These are phyloP conservation scores for Scaptodrosophila lebanonensis DNA, from an alignment of 1,140 invertebrate genomes.

Conservation along the genomic window DNA sequence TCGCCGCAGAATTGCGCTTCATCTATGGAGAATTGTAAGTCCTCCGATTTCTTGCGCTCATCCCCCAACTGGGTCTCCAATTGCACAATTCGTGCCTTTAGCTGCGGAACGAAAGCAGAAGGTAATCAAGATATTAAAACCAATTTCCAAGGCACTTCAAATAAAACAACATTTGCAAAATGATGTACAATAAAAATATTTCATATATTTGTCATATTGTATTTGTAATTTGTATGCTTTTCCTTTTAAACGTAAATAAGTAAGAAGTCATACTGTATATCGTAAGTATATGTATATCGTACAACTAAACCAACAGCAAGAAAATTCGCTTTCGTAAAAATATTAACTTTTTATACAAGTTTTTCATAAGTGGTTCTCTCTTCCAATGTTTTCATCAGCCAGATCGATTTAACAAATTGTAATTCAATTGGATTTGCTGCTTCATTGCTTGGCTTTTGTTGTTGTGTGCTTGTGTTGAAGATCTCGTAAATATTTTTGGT, in stretches of 20 bases:
- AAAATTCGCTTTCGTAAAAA: constrained; percentile 75
- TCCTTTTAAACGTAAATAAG: too few species aligned
- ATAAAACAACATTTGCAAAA: constrained; percentile 55
- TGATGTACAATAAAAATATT: constrained; percentile 52
- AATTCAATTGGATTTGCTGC: constrained; percentile 42
- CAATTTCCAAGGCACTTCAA: constrained; percentile 21
- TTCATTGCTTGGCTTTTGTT: neutral
- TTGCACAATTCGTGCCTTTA: constrained; percentile 55
- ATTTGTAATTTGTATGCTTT: constrained; percentile 17
- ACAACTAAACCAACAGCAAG: constrained; percentile 73
- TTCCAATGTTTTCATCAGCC: constrained; percentile 1
- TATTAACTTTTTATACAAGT: constrained; percentile 47
- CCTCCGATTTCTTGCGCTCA: constrained; percentile 92
- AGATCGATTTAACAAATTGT: constrained; percentile 17
- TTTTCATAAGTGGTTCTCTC: constrained; percentile 38
- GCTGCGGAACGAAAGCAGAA: constrained; percentile 33
- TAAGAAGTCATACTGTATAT: too few species aligned
- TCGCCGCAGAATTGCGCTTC: constrained; percentile 89
- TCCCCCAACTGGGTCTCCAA: constrained; percentile 87
- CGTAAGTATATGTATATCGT: constrained; percentile 35
- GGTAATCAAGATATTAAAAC: constrained; percentile 26
- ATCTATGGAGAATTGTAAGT: constrained; percentile 93
- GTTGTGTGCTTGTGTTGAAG: constrained; percentile 39
- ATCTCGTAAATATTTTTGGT: constrained; percentile 62
- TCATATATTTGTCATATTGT: constrained; percentile 42